phyloP scores from a whole-genome alignment of 2,797 vertebrate species.

The Eulemur rubriventer region DNA sequence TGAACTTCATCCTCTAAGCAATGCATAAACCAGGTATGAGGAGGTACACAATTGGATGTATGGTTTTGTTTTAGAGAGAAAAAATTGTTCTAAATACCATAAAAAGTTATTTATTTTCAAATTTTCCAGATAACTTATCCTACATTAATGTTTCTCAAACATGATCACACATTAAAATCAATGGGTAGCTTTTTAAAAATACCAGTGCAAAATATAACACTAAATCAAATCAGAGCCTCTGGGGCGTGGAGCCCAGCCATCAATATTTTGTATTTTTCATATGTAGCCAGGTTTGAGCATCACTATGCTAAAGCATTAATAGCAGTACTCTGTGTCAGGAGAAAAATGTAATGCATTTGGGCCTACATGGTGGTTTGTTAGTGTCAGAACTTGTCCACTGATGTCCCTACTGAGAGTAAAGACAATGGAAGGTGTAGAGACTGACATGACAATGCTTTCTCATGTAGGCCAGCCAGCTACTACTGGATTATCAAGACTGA shows the following conservation, averaged over 20 bases:
- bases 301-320: neutral
- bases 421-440: neutral
- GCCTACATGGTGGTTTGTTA: neutral
- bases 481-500: neutral
- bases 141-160: neutral
- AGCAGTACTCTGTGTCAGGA: neutral
- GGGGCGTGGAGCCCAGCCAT: neutral
- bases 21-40: neutral
- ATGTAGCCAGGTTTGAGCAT: neutral
- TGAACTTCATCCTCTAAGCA: neutral
- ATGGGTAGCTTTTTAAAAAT: neutral
- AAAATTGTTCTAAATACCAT: neutral
- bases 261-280: neutral
- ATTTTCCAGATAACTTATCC: neutral
- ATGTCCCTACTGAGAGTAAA: neutral
- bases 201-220: neutral
- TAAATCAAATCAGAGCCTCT: neutral
- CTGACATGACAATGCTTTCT: neutral
- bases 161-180: neutral
- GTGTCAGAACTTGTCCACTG: neutral
- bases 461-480: neutral
- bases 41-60: neutral
- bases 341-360: neutral
- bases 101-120: neutral
- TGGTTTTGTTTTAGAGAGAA: neutral